Conservation (phyloP, 2,113 vertebrate species). For the Heterochromis multidens region DNA sequence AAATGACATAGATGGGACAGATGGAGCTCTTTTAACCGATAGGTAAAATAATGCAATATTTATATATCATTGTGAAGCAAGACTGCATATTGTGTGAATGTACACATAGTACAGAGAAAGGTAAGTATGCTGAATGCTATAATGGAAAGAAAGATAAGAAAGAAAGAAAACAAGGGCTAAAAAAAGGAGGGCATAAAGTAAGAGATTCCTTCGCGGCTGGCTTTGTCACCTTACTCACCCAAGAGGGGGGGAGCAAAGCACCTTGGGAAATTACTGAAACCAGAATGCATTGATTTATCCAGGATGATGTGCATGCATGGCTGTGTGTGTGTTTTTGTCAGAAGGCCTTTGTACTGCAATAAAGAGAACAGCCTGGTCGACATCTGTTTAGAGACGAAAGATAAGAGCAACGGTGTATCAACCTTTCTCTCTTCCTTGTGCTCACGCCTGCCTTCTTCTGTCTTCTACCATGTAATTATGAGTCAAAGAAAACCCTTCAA, state of each 20-base stretch:
- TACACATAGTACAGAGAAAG: background rate
- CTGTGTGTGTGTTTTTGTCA: slow-evolving; percentile 56
- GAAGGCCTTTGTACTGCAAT: slow-evolving; percentile 70
- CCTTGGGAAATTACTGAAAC: slow-evolving; percentile 93
- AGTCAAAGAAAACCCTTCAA: slow-evolving; percentile 61
- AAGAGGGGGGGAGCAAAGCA: slow-evolving; percentile 69
- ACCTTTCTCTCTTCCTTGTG: slow-evolving; percentile 20
- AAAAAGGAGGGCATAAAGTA: slow-evolving; percentile 26
- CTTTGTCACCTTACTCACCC: slow-evolving; percentile 88
- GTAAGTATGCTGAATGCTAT: background rate
- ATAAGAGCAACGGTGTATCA: slow-evolving; percentile 53
- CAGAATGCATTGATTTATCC: slow-evolving; percentile 90
- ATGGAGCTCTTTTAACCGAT: background rate
- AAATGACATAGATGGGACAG: background rate
- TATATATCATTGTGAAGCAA: background rate
- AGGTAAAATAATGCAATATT: background rate
- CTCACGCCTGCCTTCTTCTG: slow-evolving; percentile 47
- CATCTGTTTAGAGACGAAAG: slow-evolving; percentile 69
- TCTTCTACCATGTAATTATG: slow-evolving; percentile 70
- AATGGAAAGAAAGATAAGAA: background rate
- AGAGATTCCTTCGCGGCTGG: slow-evolving; percentile 80
- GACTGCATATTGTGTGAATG: background rate
- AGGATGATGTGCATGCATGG: slow-evolving; percentile 46
- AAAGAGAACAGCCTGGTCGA: slow-evolving; percentile 69
- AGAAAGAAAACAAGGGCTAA: slow-evolving; percentile 21